phyloP scores from a whole-genome alignment of 2,888 invertebrate species.

The Drosophila nigritarsus region DNA sequence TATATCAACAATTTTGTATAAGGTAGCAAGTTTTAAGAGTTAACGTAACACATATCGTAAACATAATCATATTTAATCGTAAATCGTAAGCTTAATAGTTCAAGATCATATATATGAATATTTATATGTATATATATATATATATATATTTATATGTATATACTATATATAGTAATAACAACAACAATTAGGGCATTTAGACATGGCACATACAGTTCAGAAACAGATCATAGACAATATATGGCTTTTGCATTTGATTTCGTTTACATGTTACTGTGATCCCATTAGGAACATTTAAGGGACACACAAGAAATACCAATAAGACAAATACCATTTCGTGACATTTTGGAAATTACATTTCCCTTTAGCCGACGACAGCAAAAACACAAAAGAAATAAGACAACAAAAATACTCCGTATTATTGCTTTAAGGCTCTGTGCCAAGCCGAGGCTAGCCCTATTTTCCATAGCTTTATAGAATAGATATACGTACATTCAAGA shows the following conservation, averaged over 20 bases:
- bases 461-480: constrained; percentile 32
- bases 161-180: constrained; percentile 46
- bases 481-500: constrained; percentile 31
- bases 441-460: constrained; percentile 42
- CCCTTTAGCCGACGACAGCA: constrained; percentile 30
- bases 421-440: constrained; percentile 72
- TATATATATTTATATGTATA: constrained; percentile 18
- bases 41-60: constrained; percentile 62
- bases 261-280: constrained; percentile 37
- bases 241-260: constrained; percentile 26
- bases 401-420: constrained; percentile 74
- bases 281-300: constrained; percentile 28
- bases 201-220: constrained; percentile 79
- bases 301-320: constrained; percentile 12
- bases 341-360: constrained; percentile 66
- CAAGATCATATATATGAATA: constrained; percentile 36
- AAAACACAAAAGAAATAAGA: constrained; percentile 20
- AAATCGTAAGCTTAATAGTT: constrained; percentile 55
- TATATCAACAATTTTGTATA: constrained; percentile 73
- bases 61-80: constrained; percentile 38
- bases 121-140: constrained; percentile 1
- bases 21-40: constrained; percentile 70
- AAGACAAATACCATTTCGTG: constrained; percentile 17
- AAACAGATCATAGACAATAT: constrained; percentile 49
- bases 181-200: constrained; percentile 72